These are phyloP conservation scores for Mystacornis crossleyi DNA, from an alignment of 2,113 vertebrate genomes.

Conservation along the genomic window DNA sequence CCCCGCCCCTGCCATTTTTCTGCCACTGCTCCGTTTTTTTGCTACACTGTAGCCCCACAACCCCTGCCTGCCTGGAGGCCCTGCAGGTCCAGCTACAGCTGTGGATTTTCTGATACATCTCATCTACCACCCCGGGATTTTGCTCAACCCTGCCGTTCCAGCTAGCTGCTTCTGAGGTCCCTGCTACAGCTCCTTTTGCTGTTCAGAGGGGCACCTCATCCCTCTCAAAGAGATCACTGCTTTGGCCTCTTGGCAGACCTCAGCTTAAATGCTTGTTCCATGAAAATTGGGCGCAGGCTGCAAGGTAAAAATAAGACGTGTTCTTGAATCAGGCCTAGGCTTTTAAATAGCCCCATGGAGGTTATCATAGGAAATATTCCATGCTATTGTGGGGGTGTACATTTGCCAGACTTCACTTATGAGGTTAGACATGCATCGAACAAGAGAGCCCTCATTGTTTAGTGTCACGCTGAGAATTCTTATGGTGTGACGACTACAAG, in stretches of 20 bases:
- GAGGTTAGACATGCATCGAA: neutral
- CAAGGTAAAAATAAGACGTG: neutral
- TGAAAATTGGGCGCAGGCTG: fast-evolving
- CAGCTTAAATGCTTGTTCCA: neutral
- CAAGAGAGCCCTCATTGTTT: neutral
- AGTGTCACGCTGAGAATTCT: neutral
- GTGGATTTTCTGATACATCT: too few relatives aligned
- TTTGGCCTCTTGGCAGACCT: neutral
- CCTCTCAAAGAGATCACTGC: neutral
- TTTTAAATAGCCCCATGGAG: neutral
- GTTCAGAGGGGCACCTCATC: neutral
- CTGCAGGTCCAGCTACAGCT: too few relatives aligned
- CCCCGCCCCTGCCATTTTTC: too few relatives aligned
- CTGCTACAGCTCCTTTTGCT: too few relatives aligned
- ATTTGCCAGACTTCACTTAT: neutral
- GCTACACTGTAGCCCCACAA: too few relatives aligned
- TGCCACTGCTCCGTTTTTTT: too few relatives aligned
- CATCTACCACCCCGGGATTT: too few relatives aligned
- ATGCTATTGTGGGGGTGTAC: neutral
- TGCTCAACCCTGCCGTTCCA: too few relatives aligned
- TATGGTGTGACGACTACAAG: neutral
- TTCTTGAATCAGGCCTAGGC: neutral
- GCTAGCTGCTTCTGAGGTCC: too few relatives aligned
- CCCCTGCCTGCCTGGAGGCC: too few relatives aligned
- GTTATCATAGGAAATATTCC: neutral